These are phyloP conservation scores for Physella acuta DNA, from an alignment of 1,140 invertebrate genomes.

Conservation along the genomic window DNA sequence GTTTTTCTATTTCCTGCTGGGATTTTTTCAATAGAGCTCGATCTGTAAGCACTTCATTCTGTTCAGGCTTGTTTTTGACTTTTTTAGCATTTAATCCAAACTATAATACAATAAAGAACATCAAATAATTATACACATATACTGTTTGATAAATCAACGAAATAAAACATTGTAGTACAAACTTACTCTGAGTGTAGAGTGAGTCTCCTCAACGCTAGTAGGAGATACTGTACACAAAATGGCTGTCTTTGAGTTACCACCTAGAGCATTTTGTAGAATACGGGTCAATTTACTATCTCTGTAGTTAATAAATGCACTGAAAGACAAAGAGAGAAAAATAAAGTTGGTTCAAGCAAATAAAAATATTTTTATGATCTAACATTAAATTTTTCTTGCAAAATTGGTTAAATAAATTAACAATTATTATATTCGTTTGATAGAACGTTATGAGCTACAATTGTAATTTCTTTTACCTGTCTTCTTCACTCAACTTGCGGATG, in stretches of 20 bases:
- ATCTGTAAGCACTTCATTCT: conserved; percentile 64
- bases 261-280: conserved; percentile 67
- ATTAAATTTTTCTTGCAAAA: too few species aligned
- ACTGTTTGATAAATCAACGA: neutral
- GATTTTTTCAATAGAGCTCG: conserved; percentile 51
- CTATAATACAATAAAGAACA: conserved; percentile 39
- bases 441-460: too few species aligned
- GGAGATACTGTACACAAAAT: conserved; percentile 68
- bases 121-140: too few species aligned
- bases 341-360: neutral
- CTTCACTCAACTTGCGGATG: conserved; percentile 64
- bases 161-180: neutral
- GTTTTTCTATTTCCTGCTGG: conserved; percentile 40
- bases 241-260: conserved; percentile 70
- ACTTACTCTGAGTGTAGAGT: conserved; percentile 65
- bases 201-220: conserved; percentile 67
- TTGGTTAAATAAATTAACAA: too few species aligned
- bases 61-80: conserved; percentile 64
- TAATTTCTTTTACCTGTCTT: conserved; percentile 42
- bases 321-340: conserved; percentile 23
- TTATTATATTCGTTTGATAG: too few species aligned
- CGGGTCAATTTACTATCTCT: conserved; percentile 68
- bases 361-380: too few species aligned
- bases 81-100: conserved; percentile 68
- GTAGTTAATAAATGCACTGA: conserved; percentile 55